These are phyloP conservation scores for Caiman crocodilus DNA, from an alignment of 2,797 vertebrate genomes.

Conservation along the genomic window DNA sequence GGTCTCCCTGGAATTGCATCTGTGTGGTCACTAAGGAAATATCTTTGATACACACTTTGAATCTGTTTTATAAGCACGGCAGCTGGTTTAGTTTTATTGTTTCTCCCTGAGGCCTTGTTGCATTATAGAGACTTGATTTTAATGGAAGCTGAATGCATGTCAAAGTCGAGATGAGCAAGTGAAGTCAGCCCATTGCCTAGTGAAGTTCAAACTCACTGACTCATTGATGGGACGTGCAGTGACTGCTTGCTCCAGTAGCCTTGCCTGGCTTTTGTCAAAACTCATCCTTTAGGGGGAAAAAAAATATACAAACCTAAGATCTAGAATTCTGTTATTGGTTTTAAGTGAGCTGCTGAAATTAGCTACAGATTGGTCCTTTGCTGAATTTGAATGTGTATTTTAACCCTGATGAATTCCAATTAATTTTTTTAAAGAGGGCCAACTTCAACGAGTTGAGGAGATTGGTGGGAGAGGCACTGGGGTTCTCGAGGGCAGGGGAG, in stretches of 20 bases:
- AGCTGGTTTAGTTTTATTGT: background rate
- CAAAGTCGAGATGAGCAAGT: accelerated
- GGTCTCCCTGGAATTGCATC: background rate
- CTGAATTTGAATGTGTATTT: background rate
- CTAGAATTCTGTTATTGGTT: background rate
- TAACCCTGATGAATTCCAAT: accelerated
- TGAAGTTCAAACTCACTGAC: accelerated
- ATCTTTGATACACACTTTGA: accelerated
- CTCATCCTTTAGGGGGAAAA: background rate
- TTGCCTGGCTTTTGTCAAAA: accelerated
- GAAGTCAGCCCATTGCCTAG: background rate
- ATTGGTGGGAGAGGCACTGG: too few species aligned
- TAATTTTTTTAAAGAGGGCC: background rate
- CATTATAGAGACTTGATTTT: background rate
- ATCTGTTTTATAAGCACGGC: background rate
- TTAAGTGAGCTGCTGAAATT: background rate
- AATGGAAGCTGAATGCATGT: background rate
- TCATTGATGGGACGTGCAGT: background rate
- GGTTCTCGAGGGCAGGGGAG: too few species aligned
- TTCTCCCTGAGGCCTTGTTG: background rate
- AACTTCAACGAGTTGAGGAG: too few species aligned
- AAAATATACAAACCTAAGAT: background rate
- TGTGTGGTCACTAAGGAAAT: background rate
- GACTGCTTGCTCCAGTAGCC: accelerated
- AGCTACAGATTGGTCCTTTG: background rate